These are phyloP conservation scores for Pelosia muscerda DNA, from an alignment of 2,888 invertebrate genomes.

Conservation along the genomic window DNA sequence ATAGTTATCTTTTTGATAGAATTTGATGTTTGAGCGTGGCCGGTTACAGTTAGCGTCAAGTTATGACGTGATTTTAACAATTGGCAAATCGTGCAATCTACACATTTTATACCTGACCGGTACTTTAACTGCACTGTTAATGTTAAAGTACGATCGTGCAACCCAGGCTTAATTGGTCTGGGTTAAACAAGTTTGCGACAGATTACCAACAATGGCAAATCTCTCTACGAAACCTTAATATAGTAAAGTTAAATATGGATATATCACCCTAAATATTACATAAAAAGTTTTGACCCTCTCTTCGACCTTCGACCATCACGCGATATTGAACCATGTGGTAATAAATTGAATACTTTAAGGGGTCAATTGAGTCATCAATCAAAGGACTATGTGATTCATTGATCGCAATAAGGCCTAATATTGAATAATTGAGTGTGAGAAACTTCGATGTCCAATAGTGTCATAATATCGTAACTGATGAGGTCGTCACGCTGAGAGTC, in stretches of 20 bases:
- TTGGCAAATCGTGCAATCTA: too few relatives aligned
- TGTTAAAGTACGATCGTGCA: too few relatives aligned
- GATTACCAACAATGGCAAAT: too few relatives aligned
- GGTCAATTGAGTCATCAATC: slow-evolving; percentile 9
- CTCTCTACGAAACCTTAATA: not conserved
- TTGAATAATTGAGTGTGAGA: slow-evolving; percentile 5
- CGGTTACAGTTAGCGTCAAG: too few relatives aligned
- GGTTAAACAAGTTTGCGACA: too few relatives aligned
- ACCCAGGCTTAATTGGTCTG: too few relatives aligned
- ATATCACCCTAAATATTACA: not conserved
- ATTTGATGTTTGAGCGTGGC: too few relatives aligned
- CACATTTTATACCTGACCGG: too few relatives aligned
- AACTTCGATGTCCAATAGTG: not conserved
- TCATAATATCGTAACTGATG: not conserved
- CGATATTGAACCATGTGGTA: slow-evolving; percentile 4
- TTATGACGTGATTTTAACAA: too few relatives aligned
- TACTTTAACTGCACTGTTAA: too few relatives aligned
- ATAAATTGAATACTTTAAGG: not conserved
- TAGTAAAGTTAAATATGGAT: not conserved
- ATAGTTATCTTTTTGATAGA: too few relatives aligned
- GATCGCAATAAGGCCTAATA: not conserved
- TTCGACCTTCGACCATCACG: not conserved
- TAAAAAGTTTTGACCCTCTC: not conserved
- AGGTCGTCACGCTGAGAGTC: too few relatives aligned
- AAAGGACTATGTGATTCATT: slow-evolving; percentile 2